Conservation (phyloP, 1,140 invertebrate genomes). For the Ostrea denselamellosa region DNA sequence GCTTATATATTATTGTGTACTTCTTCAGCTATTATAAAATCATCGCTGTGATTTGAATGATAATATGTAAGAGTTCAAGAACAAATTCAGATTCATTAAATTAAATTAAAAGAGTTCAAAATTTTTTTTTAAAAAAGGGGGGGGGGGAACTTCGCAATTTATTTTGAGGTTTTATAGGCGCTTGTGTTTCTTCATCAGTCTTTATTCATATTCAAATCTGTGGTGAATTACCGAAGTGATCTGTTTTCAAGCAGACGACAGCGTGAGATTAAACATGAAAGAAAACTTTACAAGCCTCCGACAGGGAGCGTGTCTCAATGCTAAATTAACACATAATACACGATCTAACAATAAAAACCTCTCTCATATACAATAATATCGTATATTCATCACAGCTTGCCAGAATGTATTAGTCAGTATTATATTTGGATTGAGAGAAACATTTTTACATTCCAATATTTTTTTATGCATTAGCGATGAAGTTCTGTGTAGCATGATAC, state of each 20-base stretch:
- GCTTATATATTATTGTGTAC: neutral
- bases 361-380: neutral
- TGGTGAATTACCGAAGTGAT: constrained; percentile 15
- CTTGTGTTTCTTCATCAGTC: constrained; percentile 1
- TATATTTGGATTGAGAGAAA: neutral
- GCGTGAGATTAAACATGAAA: constrained; percentile 29
- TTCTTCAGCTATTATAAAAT: neutral
- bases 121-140: neutral
- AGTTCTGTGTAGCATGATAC: neutral
- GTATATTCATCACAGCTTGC: neutral
- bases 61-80: neutral
- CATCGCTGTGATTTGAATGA: neutral
- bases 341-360: constrained; percentile 27
- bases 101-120: neutral
- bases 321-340: constrained; percentile 31
- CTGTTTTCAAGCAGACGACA: constrained; percentile 27
- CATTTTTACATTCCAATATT: neutral
- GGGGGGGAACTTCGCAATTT: neutral
- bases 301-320: constrained; percentile 16
- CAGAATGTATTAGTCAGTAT: neutral
- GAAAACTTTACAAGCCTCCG: constrained; percentile 7
- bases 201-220: constrained; percentile 9
- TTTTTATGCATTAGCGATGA: neutral
- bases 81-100: neutral
- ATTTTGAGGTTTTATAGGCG: neutral